phyloP scores from a whole-genome alignment of 2,113 vertebrate species.

The Aptenodytes patagonicus region DNA sequence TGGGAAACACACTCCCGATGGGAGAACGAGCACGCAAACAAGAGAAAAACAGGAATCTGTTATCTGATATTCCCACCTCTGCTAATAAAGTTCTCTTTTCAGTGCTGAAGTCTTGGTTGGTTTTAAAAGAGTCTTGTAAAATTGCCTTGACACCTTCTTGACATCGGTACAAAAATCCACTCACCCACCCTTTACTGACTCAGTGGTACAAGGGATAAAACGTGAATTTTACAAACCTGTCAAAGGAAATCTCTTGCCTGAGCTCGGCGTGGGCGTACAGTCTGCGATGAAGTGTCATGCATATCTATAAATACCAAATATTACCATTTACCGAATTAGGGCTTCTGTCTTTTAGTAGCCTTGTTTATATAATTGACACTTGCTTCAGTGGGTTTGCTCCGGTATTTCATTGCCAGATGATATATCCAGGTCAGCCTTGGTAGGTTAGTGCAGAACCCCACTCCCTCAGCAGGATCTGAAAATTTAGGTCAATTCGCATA shows the following conservation, averaged over 20 bases:
- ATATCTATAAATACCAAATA: background rate
- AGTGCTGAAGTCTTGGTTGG: background rate
- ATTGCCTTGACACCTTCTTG: background rate
- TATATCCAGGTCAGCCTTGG: constrained; percentile 23
- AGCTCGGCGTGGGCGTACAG: background rate
- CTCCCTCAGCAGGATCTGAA: constrained; percentile 30
- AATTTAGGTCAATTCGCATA: background rate
- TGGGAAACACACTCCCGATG: background rate
- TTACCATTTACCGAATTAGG: background rate
- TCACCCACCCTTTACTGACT: background rate
- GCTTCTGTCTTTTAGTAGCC: background rate
- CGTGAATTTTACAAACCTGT: background rate
- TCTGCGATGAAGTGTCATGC: background rate
- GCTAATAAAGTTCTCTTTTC: background rate
- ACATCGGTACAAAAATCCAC: background rate
- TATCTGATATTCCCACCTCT: background rate
- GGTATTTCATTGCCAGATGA: background rate
- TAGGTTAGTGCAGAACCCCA: background rate
- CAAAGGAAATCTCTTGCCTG: background rate
- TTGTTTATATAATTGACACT: background rate
- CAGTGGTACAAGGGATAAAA: background rate
- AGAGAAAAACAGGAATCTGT: background rate
- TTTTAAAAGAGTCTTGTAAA: background rate
- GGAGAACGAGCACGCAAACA: background rate
- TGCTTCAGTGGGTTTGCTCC: background rate